A percentile compares a stretch with the other conserved stretches of the same genome.
phyloP scores from a whole-genome alignment of 2,113 vertebrate genomes.

The Cavia aperea region DNA sequence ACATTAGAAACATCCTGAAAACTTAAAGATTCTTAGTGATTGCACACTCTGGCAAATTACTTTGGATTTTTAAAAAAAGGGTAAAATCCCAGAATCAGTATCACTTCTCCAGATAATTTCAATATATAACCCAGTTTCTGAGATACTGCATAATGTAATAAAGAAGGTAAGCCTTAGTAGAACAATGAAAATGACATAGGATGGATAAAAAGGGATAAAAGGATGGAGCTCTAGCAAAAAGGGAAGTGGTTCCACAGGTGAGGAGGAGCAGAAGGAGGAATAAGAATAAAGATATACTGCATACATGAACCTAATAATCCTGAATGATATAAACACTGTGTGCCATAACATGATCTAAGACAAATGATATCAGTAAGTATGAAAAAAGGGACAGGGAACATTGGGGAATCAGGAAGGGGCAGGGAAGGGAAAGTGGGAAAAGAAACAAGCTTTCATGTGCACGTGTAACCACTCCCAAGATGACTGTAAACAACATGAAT shows the following conservation, averaged over 20 bases:
- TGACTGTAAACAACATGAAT: background rate
- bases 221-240: background rate
- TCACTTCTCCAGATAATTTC: slow-evolving; percentile 38
- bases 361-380: background rate
- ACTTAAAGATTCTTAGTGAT: background rate
- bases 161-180: background rate
- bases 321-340: background rate
- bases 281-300: background rate
- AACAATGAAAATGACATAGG: background rate
- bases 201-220: background rate
- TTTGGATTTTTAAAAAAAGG: slow-evolving; percentile 13
- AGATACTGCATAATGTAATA: background rate
- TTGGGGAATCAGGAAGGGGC: accelerated
- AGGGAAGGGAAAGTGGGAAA: background rate
- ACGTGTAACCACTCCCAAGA: background rate
- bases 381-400: background rate
- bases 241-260: background rate
- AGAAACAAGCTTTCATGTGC: background rate
- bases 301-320: background rate
- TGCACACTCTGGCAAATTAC: background rate
- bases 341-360: background rate
- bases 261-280: background rate
- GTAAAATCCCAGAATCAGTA: background rate
- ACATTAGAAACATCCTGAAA: background rate
- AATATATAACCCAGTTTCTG: background rate